Conservation (phyloP, 2,797 vertebrate species). For the Acanthiza pusilla region DNA sequence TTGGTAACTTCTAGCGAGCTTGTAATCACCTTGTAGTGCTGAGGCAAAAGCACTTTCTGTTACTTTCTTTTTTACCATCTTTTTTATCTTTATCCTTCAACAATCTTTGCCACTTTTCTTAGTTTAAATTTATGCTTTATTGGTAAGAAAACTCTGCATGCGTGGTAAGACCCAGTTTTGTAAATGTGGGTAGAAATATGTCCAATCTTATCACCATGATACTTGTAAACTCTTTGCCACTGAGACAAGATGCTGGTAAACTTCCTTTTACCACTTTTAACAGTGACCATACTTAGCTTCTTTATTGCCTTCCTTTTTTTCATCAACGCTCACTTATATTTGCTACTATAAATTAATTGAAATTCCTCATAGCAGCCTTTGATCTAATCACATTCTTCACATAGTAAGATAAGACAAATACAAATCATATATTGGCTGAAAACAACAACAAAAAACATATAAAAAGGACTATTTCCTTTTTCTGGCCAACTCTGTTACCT, state of each 20-base stretch:
- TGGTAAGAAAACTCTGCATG: background rate
- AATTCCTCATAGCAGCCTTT: background rate
- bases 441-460: background rate
- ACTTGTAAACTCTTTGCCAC: background rate
- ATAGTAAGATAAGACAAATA: background rate
- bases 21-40: no score
- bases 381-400: background rate
- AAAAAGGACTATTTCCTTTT: background rate
- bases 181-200: background rate
- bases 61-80: no score
- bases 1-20: no score
- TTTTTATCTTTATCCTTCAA: background rate
- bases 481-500: background rate
- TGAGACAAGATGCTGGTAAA: background rate
- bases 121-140: background rate
- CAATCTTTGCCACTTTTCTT: background rate
- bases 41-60: no score
- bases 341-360: background rate
- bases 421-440: background rate
- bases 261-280: background rate
- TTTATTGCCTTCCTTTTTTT: background rate
- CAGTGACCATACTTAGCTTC: background rate
- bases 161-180: background rate
- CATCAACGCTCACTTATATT: background rate
- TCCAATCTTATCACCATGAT: background rate